Percentiles rank a stretch among this genome's conserved stretches.
phyloP scores from a whole-genome alignment of 2,113 vertebrate genomes.

The Machaerirhynchus nigripectus region DNA sequence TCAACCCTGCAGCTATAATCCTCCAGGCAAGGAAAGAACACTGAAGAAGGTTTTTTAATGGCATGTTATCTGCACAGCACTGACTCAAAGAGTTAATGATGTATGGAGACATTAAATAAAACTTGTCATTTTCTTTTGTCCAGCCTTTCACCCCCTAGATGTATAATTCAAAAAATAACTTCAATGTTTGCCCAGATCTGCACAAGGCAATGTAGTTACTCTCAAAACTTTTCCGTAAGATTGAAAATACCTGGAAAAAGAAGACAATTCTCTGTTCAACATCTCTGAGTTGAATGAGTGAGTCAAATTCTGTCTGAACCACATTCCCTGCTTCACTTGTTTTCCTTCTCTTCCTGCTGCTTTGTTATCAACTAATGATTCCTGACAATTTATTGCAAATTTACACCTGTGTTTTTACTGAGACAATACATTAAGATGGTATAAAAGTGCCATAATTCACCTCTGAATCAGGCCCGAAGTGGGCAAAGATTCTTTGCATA shows the following conservation, averaged over 20 bases:
- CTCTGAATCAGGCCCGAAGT: background rate
- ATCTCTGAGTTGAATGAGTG: background rate
- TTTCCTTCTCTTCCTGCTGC: background rate
- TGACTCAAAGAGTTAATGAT: background rate
- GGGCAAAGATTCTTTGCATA: background rate
- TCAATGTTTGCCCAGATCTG: background rate
- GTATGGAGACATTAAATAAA: background rate
- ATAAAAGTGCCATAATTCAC: background rate
- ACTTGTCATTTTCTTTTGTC: background rate
- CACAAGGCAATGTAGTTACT: background rate
- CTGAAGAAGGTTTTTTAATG: background rate
- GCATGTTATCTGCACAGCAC: background rate
- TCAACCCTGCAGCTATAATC: background rate
- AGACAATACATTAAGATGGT: background rate
- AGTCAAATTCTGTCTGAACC: background rate
- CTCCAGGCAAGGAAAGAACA: background rate
- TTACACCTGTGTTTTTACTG: background rate
- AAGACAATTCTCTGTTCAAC: background rate
- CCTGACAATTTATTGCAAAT: background rate
- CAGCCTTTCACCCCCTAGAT: background rate
- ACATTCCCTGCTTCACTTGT: fast-evolving
- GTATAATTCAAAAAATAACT: background rate
- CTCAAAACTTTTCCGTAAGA: background rate
- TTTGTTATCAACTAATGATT: background rate
- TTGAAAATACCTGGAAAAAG: background rate